Conservation (phyloP, 2,113 vertebrate species). For the Patagioenas fasciata region DNA sequence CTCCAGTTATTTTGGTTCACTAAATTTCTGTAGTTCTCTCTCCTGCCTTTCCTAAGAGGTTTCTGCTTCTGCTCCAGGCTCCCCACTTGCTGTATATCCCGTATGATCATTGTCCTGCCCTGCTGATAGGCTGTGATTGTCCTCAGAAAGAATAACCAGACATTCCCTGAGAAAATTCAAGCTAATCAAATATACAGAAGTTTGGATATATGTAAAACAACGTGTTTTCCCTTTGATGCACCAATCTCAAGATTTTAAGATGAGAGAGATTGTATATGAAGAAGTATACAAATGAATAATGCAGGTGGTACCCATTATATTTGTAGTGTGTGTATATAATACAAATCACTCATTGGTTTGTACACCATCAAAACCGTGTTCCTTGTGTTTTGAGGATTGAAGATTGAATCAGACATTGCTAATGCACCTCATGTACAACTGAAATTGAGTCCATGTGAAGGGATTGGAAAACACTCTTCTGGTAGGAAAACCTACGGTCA, state of each 20-base stretch:
- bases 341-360: not conserved
- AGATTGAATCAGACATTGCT: not conserved
- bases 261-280: not conserved
- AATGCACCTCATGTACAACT: not conserved
- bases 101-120: not conserved
- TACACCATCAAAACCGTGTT: not conserved
- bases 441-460: not conserved
- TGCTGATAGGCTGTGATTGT: not conserved
- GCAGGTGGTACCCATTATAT: not conserved
- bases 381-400: not conserved
- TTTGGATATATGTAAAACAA: not conserved
- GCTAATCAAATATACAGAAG: not conserved
- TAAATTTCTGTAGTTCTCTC: not conserved
- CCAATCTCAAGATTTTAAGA: not conserved
- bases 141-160: not conserved
- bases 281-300: not conserved
- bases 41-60: not conserved
- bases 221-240: not conserved
- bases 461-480: not conserved
- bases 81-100: not conserved
- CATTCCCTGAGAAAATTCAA: not conserved
- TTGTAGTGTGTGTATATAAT: no score
- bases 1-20: not conserved
- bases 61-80: not conserved
- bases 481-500: not conserved